phyloP scores from a whole-genome alignment of 2,113 vertebrate genomes.

The Cyphomyrus plagiostoma region DNA sequence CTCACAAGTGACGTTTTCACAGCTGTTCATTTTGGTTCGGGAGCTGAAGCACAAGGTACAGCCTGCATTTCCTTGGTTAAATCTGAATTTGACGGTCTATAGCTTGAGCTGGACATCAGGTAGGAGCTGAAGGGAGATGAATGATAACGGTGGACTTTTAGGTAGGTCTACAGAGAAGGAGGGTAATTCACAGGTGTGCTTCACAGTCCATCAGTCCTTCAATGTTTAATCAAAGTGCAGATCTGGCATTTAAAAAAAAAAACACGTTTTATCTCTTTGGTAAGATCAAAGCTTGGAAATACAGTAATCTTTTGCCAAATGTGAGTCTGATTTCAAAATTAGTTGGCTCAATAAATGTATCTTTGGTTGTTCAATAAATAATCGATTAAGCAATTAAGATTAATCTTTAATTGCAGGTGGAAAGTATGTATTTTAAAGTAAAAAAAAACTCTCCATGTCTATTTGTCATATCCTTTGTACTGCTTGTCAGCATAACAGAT shows the following conservation, averaged over 20 bases:
- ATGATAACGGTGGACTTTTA: not conserved
- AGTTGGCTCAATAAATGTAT: conserved; percentile 49
- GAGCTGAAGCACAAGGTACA: not conserved
- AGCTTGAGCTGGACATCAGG: not conserved
- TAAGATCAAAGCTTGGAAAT: conserved; percentile 46
- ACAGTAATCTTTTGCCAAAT: conserved; percentile 51
- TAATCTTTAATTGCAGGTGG: conserved; percentile 39
- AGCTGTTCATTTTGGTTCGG: not conserved
- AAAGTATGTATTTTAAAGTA: conserved; percentile 23
- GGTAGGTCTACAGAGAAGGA: not conserved
- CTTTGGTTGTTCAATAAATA: conserved; percentile 50
- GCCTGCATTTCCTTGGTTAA: not conserved
- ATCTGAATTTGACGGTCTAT: not conserved
- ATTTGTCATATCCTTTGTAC: not conserved
- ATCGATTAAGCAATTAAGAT: conserved; percentile 43
- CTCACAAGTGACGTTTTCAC: not conserved
- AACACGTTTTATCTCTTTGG: conserved; percentile 34
- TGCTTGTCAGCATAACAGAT: not conserved
- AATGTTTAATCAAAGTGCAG: conserved; percentile 50
- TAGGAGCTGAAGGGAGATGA: not conserved
- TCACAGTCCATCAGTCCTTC: conserved; percentile 25
- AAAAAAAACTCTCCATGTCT: conserved; percentile 18
- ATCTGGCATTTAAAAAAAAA: conserved; percentile 27
- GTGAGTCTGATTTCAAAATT: conserved; percentile 51
- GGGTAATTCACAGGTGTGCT: not conserved